Base-by-base conservation (phyloP, 2,888 invertebrate genomes). In the Cheilosia pagana region DNA sequence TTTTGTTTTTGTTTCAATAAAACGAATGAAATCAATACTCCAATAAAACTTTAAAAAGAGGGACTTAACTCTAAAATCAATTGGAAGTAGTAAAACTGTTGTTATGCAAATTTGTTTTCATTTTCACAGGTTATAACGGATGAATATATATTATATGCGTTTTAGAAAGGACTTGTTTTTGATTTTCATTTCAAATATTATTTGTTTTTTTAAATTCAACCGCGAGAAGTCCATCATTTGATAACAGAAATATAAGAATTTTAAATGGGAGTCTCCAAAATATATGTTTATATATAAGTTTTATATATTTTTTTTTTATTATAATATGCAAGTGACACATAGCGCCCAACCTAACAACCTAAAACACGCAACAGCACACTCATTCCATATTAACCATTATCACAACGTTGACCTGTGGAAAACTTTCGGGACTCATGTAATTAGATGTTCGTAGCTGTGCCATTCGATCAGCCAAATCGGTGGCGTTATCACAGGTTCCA, bases 361-460 rank as follows among this genome's bases (percentile, higher is more conserved):
- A 82, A 74, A 28, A 86, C 77, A 78, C 65, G 60, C 77, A 81
- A 59, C 71, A 81, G 78, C 53, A 74, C 72, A 57, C 81, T 91
- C 89, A 91, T 89, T 92, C 91, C 88, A 91, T 91, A 89, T 89
- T 91, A 88, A 91, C 90, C 72, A 90, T 89, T 91, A 91, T 91
- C 90, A 92, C 91, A 90, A 91, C 90, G 88, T 92, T 92, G 81
- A 92, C 90, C 90, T 91, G 91, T 86, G 92, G 91, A 88, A 89
- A 91, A 86, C 89, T 89, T 86, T 91, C 91, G 68, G 90, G 90
- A 77, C 89, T 90, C 62, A 89, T 88, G 76, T 90, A 88, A 77
- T 81, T 87, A 53, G 90, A 88, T 74, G 91, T 91, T 68, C 91
- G 89, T 71, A 91, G 87, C 88, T 92, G 91, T 86, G 91, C 89